These are phyloP conservation scores for Halcyon senegalensis DNA, from an alignment of 2,113 vertebrate species.

Conservation along the genomic window DNA sequence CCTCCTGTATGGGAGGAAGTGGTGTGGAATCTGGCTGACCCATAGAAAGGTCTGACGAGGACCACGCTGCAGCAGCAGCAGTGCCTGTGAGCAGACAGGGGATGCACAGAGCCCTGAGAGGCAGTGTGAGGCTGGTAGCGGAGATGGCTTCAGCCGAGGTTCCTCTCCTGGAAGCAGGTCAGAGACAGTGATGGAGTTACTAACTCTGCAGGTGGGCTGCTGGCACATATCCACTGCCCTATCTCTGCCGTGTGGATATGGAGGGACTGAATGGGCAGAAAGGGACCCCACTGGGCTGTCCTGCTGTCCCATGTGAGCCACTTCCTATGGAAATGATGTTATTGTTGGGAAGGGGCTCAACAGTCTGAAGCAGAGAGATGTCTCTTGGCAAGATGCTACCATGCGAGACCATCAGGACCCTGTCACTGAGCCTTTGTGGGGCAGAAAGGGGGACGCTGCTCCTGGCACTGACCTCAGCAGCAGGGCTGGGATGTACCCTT, in stretches of 20 bases:
- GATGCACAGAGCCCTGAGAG: neutral
- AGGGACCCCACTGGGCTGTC: neutral
- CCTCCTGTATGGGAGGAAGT: neutral
- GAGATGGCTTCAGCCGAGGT: rapidly evolving
- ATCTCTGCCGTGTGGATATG: neutral
- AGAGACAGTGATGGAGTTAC: neutral
- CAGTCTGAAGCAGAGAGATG: neutral
- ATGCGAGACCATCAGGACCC: neutral
- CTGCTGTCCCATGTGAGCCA: rapidly evolving
- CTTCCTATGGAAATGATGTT: neutral
- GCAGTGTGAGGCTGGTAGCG: neutral
- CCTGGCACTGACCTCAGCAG: neutral
- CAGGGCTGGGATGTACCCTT: neutral
- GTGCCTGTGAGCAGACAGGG: neutral
- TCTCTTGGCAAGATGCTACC: neutral
- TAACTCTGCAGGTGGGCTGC: neutral
- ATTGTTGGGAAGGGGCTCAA: neutral
- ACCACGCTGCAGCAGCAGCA: neutral
- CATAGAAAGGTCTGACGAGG: neutral
- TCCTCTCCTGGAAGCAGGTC: neutral
- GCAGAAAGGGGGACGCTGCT: neutral
- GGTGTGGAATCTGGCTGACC: neutral
- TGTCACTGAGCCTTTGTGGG: neutral
- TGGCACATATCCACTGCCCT: neutral
- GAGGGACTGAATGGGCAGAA: neutral